Conservation (phyloP, 2,797 vertebrate genomes). For the Hippopotamyrus pictus region DNA sequence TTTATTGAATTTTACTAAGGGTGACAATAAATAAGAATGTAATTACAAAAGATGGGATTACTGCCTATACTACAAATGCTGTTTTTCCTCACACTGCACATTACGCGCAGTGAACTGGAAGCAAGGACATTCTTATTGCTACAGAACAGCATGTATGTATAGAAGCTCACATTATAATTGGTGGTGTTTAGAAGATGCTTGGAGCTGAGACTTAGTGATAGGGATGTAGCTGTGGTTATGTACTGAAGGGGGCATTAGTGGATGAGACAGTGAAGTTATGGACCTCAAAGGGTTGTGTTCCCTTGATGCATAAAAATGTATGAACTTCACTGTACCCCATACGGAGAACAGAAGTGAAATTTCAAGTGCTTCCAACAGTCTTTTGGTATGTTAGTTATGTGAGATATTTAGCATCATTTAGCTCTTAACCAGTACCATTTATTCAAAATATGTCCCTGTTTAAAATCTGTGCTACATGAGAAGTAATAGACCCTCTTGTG, state of each 20-base stretch:
- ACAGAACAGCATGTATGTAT: background rate
- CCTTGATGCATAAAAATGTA: background rate
- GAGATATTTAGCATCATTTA: background rate
- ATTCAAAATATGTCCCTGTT: background rate
- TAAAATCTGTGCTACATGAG: background rate
- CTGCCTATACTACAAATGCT: background rate
- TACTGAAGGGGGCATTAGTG: background rate
- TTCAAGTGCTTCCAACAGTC: background rate
- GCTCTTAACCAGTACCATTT: background rate
- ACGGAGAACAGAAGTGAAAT: background rate
- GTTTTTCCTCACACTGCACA: background rate
- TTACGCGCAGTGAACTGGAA: background rate
- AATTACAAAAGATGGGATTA: background rate
- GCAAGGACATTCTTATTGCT: background rate
- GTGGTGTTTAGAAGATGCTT: background rate
- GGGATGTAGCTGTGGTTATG: background rate
- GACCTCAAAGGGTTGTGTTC: background rate
- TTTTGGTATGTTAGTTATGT: background rate
- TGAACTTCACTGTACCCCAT: background rate
- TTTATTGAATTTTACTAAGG: conserved; percentile 8
- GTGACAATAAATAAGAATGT: background rate
- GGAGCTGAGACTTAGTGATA: background rate
- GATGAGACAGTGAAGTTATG: background rate
- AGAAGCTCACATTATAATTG: background rate
- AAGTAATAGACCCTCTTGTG: background rate